Percentiles rank a stretch among this genome's conserved stretches.
phyloP scores from a whole-genome alignment of 2,797 vertebrate species.

The Myotis vivesi region DNA sequence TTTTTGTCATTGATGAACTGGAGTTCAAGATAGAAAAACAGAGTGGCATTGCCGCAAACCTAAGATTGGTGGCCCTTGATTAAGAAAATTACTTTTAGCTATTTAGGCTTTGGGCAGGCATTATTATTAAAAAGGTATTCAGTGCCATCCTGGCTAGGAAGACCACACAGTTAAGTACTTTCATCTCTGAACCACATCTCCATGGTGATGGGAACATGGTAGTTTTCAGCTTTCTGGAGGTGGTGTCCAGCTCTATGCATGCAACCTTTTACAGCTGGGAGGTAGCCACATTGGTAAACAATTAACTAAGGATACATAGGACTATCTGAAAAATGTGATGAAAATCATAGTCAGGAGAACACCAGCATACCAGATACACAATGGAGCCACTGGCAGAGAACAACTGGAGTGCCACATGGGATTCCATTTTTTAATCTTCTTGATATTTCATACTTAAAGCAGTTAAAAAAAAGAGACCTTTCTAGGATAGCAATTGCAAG shows the following conservation, averaged over 20 bases:
- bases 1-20: background rate
- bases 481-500: background rate
- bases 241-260: background rate
- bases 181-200: slow-evolving; percentile 44
- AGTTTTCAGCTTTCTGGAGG: background rate
- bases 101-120: background rate
- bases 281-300: background rate
- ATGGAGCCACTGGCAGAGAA: background rate
- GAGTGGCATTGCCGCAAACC: background rate
- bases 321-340: background rate
- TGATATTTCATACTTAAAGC: background rate
- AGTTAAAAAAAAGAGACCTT: background rate
- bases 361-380: background rate
- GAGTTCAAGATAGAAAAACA: background rate
- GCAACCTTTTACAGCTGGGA: background rate
- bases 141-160: background rate
- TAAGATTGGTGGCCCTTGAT: background rate
- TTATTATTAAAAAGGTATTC: background rate
- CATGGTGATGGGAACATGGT: background rate
- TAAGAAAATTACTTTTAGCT: background rate
- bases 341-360: background rate
- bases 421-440: background rate
- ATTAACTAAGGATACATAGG: background rate
- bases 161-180: background rate
- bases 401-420: background rate